Conservation (phyloP, 2,888 invertebrate genomes). For the Agrotis segetum region DNA sequence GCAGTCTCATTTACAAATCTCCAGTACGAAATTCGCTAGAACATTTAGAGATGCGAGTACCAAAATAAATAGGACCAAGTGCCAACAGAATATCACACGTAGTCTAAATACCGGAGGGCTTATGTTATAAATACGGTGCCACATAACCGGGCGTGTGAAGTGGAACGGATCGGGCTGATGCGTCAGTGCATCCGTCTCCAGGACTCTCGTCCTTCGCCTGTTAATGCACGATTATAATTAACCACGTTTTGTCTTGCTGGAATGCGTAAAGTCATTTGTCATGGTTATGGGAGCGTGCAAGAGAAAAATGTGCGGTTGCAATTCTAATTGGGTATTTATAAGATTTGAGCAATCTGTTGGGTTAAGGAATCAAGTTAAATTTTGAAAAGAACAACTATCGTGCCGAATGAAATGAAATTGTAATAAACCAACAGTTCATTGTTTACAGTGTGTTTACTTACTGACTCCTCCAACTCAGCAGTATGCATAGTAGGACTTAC, state of each 20-base stretch:
- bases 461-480: conserved; percentile 13
- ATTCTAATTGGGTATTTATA: conserved; percentile 44
- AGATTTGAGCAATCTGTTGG: conserved; percentile 32
- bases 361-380: conserved; percentile 6
- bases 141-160: conserved; percentile 79
- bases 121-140: conserved; percentile 76
- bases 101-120: conserved; percentile 71
- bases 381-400: no score
- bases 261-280: conserved; percentile 48
- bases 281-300: conserved; percentile 42
- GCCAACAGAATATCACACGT: conserved; percentile 67
- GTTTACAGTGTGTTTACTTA: conserved; percentile 24
- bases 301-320: conserved; percentile 43
- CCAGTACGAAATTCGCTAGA: conserved; percentile 53
- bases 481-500: conserved; percentile 60
- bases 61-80: conserved; percentile 62
- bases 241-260: conserved; percentile 70
- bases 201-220: conserved; percentile 76
- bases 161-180: conserved; percentile 76
- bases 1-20: conserved; percentile 36
- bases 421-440: background rate
- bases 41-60: conserved; percentile 54
- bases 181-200: conserved; percentile 76
- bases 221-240: conserved; percentile 80
- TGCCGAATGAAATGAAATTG: background rate